Percentiles rank a stretch among this genome's conserved stretches.
Conservation (phyloP, 2,797 vertebrate species). For the Diceros bicornis region DNA sequence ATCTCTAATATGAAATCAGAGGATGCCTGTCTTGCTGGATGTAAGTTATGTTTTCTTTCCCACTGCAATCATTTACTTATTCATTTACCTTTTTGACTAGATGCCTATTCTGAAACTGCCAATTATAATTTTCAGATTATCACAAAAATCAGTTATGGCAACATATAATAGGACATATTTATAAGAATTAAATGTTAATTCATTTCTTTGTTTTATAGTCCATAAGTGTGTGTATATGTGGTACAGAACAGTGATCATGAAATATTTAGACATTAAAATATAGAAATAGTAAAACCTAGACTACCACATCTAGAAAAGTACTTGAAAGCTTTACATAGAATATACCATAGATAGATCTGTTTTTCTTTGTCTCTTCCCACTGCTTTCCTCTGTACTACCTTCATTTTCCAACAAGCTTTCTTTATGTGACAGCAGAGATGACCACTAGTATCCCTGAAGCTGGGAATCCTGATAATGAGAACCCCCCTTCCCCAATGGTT, state of each 20-base stretch:
- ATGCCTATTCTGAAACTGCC: neutral
- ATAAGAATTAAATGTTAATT: conserved; percentile 8
- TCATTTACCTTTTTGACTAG: neutral
- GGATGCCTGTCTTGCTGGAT: neutral
- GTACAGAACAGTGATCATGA: neutral
- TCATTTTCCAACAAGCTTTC: neutral
- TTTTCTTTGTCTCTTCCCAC: neutral
- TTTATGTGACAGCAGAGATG: neutral
- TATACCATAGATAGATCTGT: neutral
- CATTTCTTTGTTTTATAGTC: neutral
- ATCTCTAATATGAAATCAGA: neutral
- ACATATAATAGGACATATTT: neutral
- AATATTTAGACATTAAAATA: neutral
- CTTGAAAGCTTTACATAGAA: neutral
- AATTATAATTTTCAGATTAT: neutral
- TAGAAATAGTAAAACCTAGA: conserved; percentile 1
- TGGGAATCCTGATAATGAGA: neutral
- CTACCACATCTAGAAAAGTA: neutral
- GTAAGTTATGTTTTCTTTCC: neutral
- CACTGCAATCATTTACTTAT: neutral
- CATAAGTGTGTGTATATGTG: neutral
- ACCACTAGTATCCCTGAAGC: neutral
- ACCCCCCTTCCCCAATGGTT: neutral
- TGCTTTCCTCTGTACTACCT: neutral
- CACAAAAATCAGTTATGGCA: neutral